These are phyloP conservation scores for Sminthopsis crassicaudata DNA, from an alignment of 2,113 vertebrate species.

Conservation along the genomic window DNA sequence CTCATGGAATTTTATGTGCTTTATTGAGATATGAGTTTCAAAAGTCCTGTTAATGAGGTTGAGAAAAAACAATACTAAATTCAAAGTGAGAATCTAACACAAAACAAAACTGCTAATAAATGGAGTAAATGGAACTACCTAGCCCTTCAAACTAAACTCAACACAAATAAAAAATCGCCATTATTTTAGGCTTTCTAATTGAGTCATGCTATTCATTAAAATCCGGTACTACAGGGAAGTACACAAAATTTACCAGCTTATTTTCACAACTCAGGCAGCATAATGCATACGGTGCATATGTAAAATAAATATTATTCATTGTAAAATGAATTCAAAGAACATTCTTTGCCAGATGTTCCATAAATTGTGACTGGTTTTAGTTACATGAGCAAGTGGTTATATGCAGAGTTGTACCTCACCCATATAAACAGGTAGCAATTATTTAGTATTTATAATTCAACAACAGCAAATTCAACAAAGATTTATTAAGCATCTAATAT, in stretches of 20 bases:
- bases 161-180: background rate
- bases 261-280: background rate
- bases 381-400: background rate
- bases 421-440: background rate
- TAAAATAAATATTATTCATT: background rate
- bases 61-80: constrained; percentile 33
- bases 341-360: background rate
- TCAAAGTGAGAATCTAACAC: background rate
- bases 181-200: background rate
- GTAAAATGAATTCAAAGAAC: background rate
- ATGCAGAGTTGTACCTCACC: background rate
- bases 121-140: background rate
- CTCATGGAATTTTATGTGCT: constrained; percentile 34
- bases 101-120: constrained; percentile 35
- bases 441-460: background rate
- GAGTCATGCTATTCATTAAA: background rate
- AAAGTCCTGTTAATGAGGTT: constrained; percentile 49
- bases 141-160: background rate
- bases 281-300: background rate
- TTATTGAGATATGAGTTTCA: constrained; percentile 57
- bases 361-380: constrained; percentile 2
- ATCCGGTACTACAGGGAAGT: background rate
- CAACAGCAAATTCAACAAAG: background rate
- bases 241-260: background rate
- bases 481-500: constrained; percentile 4